Percentiles rank a stretch among this genome's conserved stretches.
phyloP scores from a whole-genome alignment of 2,113 vertebrate genomes.

The Emydocephalus ijimae region DNA sequence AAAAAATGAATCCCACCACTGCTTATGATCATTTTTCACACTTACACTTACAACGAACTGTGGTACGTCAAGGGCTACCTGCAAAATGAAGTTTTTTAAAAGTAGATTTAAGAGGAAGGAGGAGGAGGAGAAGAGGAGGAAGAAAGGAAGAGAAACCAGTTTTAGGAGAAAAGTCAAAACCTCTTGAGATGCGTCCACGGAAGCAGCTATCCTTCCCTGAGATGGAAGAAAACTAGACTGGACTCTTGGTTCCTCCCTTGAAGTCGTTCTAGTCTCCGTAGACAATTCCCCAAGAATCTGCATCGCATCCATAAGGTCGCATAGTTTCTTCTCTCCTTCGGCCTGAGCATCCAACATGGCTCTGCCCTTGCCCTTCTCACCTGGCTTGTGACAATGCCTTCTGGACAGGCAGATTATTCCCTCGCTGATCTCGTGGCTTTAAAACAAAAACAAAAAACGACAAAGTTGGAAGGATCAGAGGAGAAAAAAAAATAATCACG shows the following conservation, averaged over 20 bases:
- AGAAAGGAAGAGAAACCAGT: neutral
- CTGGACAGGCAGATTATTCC: conserved; percentile 39
- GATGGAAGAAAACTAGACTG: conserved; percentile 71
- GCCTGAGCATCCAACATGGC: neutral
- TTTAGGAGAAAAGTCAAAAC: conserved; percentile 49
- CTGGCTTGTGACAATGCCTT: conserved; percentile 41
- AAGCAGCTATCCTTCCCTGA: conserved; percentile 82
- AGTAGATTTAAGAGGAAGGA: neutral
- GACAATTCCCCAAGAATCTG: conserved; percentile 13
- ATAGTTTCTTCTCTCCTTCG: conserved; percentile 52
- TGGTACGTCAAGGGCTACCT: neutral
- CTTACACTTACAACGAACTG: neutral
- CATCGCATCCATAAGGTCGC: conserved; percentile 32
- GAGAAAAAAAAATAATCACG: neutral
- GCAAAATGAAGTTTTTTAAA: neutral
- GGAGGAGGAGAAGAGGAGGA: no score
- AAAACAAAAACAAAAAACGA: neutral
- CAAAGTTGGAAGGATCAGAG: conserved; percentile 12
- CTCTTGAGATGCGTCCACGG: conserved; percentile 72
- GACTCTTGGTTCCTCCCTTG: conserved; percentile 64
- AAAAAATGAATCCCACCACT: no score
- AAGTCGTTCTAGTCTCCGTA: conserved; percentile 55
- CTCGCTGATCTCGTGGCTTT: conserved; percentile 58
- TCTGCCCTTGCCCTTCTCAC: conserved; percentile 39
- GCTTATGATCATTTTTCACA: no score